Percentiles rank a stretch among this genome's conserved stretches.
phyloP scores from a whole-genome alignment of 2,113 vertebrate genomes.

The Heterotilapia buettikoferi region DNA sequence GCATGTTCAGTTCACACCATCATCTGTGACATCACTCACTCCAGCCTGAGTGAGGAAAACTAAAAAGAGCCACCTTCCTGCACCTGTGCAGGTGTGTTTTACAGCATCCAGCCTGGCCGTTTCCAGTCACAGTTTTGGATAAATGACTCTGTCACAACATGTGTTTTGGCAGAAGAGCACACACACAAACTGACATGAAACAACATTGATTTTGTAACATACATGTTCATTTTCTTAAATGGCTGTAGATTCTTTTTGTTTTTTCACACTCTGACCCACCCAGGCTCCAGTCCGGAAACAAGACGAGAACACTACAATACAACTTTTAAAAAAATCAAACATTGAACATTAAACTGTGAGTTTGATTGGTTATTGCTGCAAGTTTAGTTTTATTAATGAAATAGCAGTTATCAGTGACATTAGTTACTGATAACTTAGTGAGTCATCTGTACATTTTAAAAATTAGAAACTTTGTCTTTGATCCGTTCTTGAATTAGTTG shows the following conservation, averaged over 20 bases:
- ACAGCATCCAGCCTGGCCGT: neutral
- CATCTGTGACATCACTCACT: neutral
- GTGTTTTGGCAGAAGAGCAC: slow-evolving; percentile 57
- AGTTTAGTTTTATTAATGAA: neutral
- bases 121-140: neutral
- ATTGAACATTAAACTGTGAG: neutral
- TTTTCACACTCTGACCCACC: slow-evolving; percentile 32
- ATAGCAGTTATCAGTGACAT: neutral
- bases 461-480: neutral
- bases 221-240: slow-evolving; percentile 21
- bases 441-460: neutral
- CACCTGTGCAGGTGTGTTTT: neutral
- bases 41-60: neutral
- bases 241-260: slow-evolving; percentile 11
- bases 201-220: slow-evolving; percentile 28
- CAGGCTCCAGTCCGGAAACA: slow-evolving; percentile 2
- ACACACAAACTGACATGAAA: slow-evolving; percentile 38
- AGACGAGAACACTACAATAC: neutral
- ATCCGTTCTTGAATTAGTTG: neutral
- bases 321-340: neutral
- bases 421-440: neutral
- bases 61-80: neutral
- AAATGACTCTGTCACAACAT: slow-evolving; percentile 46
- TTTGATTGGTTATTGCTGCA: neutral
- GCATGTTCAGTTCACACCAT: neutral